Evolutionary conservation across 2,888 invertebrate genomes (phyloP).

Genomic region (Ophioninae sp.): DNA sequence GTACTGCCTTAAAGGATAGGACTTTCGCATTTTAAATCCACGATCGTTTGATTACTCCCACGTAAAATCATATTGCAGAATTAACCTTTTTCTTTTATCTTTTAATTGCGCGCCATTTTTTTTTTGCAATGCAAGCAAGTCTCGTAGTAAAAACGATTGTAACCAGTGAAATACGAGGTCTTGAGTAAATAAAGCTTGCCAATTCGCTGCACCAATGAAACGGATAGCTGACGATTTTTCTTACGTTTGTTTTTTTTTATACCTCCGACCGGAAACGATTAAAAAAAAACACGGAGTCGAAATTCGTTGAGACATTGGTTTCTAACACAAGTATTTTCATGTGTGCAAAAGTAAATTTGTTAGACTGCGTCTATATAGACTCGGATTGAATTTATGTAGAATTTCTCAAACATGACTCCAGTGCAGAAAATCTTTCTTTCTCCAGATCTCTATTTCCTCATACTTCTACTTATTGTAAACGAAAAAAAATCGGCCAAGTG

Average conservation of each 20-base stretch:
- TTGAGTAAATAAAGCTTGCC: background rate
- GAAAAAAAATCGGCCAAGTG: no score
- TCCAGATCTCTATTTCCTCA: background rate
- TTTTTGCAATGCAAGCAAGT: background rate
- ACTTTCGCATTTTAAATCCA: background rate
- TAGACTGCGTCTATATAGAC: background rate
- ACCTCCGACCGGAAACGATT: background rate
- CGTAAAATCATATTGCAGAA: background rate
- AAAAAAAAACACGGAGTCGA: background rate
- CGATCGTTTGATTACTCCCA: background rate
- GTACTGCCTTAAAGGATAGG: background rate
- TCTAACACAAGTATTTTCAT: background rate
- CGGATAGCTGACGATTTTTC: background rate
- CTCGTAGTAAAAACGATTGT: background rate
- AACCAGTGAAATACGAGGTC: background rate
- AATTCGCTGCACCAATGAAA: background rate
- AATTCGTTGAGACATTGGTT: background rate
- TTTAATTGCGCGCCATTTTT: background rate
- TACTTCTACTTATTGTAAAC: background rate
- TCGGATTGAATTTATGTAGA: background rate
- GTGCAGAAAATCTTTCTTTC: background rate
- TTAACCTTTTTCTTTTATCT: background rate
- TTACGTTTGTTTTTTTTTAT: background rate
- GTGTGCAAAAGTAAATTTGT: background rate
- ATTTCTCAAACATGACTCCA: background rate